A percentile compares a stretch with the other conserved stretches of the same genome.
Conservation (phyloP, 2,113 vertebrate genomes). For the Cryptomyrus ogoouensis region DNA sequence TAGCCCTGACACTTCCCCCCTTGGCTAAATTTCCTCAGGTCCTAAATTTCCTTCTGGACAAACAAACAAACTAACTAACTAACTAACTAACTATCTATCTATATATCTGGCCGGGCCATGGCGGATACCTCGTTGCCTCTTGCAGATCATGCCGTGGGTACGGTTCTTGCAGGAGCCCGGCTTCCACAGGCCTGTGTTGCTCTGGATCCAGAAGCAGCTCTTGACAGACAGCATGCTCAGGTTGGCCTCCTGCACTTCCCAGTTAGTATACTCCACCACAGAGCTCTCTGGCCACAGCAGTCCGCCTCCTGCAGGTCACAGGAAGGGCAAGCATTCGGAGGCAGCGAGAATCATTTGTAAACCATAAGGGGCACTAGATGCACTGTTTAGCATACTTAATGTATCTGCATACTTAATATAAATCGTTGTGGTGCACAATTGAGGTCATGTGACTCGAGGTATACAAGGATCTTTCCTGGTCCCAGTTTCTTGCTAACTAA, state of each 20-base stretch:
- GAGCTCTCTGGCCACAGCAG: conserved; percentile 84
- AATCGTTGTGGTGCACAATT: not conserved
- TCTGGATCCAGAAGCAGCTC: conserved; percentile 96
- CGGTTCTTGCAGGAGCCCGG: conserved; percentile 80
- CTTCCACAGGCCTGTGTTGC: conserved; percentile 83
- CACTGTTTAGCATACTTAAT: not conserved
- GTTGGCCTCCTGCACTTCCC: conserved; percentile 75
- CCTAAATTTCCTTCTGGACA: no score
- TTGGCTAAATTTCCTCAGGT: no score
- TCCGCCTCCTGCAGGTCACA: conserved; percentile 60
- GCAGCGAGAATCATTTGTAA: not conserved
- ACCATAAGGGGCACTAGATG: not conserved
- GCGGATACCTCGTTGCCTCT: conserved; percentile 71
- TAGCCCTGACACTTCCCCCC: not conserved
- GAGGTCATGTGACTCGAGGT: not conserved
- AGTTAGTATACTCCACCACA: conserved; percentile 83
- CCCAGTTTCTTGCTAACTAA: not conserved
- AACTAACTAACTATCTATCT: no score
- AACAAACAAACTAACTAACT: no score
- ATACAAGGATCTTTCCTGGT: not conserved
- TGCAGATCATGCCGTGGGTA: conserved; percentile 91
- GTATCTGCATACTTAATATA: not conserved
- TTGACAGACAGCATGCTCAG: conserved; percentile 86
- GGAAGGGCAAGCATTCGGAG: not conserved
- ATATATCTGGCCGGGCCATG: no score